Evolutionary conservation across 2,888 invertebrate genomes (phyloP), one percentile per base, ranked within the genome.

Genomic region (Drosophila melanosoma): DNA sequence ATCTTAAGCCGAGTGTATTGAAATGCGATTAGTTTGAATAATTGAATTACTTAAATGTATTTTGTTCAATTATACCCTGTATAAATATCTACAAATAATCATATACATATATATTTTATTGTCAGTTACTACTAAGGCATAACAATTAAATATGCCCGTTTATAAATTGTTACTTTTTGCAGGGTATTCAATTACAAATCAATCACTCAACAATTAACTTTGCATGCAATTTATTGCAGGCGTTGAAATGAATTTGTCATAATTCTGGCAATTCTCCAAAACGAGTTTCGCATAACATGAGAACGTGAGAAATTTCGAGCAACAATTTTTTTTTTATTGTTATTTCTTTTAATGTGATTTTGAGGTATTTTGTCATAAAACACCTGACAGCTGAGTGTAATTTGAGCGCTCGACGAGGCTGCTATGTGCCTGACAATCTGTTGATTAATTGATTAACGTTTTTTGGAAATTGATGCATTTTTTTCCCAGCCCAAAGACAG

Each of bases 331-430:
- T 62, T 62, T 66, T 53, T 64, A 74, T 63, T 59, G 57, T 56
- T 68, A 33, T 69, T 63, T 79, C 69, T 71, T 65, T 67, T 59
- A 56, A 71, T 71, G 80, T 56, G 80, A 69, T 80, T 79, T 76
- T 76, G 60, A 71, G 80, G 69, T 76, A 76, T 79, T 76, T 79
- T 79, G 79, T 76, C 79, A 79, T 80, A 80, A 79, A 79, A 79
- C 76, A 79, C 79, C 76, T 69, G 79, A 76, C 79, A 79, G 76
- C 72, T 76, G 80, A 68, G 59, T 56, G 78, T 78, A 78, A 78
- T 79, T 79, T 75, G 78, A 78, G 71, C 52, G 67, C 67, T 74
- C 64, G 65, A 65, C 64, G 70, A 58, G 62, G 56, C 67, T 62
- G 76, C 72, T 63, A 23, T 76, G 79, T 42, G 71, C 80, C 72